Conservation (phyloP, 2,113 vertebrate genomes). For the Prietella phreatophila region DNA sequence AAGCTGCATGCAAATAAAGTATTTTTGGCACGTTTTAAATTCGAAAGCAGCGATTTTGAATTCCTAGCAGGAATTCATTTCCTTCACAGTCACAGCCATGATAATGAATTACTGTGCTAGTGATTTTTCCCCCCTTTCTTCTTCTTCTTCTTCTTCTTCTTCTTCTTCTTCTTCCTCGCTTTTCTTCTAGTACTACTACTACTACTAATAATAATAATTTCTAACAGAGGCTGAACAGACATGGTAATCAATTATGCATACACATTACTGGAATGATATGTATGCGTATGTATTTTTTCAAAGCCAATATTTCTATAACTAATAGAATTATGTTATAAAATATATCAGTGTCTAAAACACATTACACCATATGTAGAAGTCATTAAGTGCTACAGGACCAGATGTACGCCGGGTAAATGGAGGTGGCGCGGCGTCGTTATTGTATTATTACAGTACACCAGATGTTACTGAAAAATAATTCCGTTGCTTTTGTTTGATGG, state of each 20-base stretch:
- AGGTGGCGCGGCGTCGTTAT: neutral
- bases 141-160: neutral
- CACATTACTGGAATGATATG: neutral
- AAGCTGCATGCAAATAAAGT: neutral
- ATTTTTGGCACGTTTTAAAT: neutral
- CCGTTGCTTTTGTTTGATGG: neutral
- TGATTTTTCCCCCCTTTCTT: neutral
- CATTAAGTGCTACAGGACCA: slow-evolving; percentile 4
- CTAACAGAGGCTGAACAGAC: neutral
- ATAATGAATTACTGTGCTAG: neutral
- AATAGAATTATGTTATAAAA: neutral
- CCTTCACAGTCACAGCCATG: neutral
- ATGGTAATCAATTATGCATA: neutral
- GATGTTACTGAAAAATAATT: slow-evolving; percentile 4
- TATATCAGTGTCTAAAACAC: neutral
- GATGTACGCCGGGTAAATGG: neutral
- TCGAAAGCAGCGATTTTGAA: neutral
- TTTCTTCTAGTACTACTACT: neutral
- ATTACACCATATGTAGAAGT: slow-evolving; percentile 24
- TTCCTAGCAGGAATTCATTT: neutral
- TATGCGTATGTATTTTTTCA: neutral
- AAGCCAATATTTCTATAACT: neutral
- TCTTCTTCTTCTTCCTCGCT: neutral
- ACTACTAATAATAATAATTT: neutral
- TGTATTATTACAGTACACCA: slow-evolving; percentile 12